Conservation (phyloP, 2,888 invertebrate genomes). For the Macrophya alboannulata region DNA sequence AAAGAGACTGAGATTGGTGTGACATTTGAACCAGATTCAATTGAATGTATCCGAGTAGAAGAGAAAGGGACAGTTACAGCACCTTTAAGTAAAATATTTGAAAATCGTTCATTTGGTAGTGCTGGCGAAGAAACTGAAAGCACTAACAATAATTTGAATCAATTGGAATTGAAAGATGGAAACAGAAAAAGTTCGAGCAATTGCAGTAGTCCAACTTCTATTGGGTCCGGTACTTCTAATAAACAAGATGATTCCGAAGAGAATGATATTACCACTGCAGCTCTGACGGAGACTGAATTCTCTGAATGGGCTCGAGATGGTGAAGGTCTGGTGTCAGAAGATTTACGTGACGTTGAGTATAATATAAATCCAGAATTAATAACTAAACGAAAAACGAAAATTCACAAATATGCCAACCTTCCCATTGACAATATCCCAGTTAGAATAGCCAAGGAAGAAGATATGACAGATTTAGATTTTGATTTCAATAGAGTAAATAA, state of each 20-base stretch:
- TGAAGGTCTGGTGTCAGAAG: constrained; percentile 86
- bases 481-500: constrained; percentile 76
- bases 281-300: constrained; percentile 92
- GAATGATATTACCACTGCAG: constrained; percentile 87
- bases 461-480: constrained; percentile 75
- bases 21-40: constrained; percentile 77
- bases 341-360: constrained; percentile 86
- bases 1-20: constrained; percentile 64
- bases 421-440: constrained; percentile 57
- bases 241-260: constrained; percentile 83
- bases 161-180: constrained; percentile 72
- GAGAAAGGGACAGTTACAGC: constrained; percentile 18
- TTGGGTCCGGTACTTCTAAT: constrained; percentile 71
- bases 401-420: constrained; percentile 41
- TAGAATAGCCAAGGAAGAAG: constrained; percentile 72
- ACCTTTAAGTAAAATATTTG: constrained; percentile 81
- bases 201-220: constrained; percentile 83
- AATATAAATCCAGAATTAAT: constrained; percentile 81
- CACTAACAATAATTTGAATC: constrained; percentile 74
- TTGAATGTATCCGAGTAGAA: constrained; percentile 68
- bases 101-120: constrained; percentile 80
- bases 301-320: constrained; percentile 95
- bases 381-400: constrained; percentile 70
- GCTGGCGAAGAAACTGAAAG: constrained; percentile 67
- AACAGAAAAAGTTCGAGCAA: constrained; percentile 76